Conservation (phyloP, 2,888 invertebrate genomes). For the Apomyelois bistriatella region DNA sequence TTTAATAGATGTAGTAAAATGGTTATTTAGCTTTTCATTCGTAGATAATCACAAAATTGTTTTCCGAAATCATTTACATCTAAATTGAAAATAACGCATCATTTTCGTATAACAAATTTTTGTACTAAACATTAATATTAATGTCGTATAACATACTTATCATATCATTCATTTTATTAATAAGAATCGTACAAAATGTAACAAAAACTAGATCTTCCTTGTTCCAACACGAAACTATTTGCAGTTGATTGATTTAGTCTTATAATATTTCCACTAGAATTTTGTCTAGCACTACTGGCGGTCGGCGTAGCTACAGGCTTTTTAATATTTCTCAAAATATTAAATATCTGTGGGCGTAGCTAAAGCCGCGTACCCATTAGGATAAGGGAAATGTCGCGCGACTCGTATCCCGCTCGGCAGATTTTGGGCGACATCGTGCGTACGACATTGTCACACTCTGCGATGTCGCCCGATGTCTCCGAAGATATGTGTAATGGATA, state of each 20-base stretch:
- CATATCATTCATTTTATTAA: neutral
- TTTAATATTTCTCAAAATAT: too few relatives aligned
- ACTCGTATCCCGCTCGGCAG: too few relatives aligned
- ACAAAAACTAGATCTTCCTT: constrained; percentile 1
- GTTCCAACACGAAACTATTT: neutral
- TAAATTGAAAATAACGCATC: too few relatives aligned
- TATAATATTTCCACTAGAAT: neutral
- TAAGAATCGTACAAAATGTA: neutral
- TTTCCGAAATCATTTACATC: neutral
- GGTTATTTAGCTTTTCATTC: neutral
- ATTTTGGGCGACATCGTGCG: too few relatives aligned
- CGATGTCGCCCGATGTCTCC: too few relatives aligned
- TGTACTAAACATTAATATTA: too few relatives aligned
- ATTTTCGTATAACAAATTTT: too few relatives aligned
- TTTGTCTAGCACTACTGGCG: neutral
- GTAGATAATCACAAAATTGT: neutral
- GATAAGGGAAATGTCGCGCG: too few relatives aligned
- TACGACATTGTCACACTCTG: too few relatives aligned
- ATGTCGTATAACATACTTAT: neutral
- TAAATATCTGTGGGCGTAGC: too few relatives aligned
- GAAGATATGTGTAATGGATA: too few relatives aligned
- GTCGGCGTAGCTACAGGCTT: neutral
- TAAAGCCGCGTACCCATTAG: too few relatives aligned
- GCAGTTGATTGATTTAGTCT: neutral
- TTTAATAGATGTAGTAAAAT: neutral